A percentile compares a stretch with the other conserved stretches of the same genome.
These are phyloP conservation scores for Euclidia mi DNA, from an alignment of 2,888 invertebrate species.

Conservation along the genomic window DNA sequence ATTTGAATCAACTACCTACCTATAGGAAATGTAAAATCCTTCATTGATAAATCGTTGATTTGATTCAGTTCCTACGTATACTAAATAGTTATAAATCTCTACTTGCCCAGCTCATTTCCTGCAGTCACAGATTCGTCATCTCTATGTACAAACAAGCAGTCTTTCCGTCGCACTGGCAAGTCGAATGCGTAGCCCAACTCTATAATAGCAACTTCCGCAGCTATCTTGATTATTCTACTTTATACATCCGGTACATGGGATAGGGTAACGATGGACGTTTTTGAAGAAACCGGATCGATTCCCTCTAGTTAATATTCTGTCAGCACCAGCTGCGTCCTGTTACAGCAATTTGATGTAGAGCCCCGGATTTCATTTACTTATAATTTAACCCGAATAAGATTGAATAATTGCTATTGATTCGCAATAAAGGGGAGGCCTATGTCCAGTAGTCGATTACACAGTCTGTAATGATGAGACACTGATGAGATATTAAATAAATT, in stretches of 20 bases:
- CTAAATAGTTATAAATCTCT: slow-evolving; percentile 24
- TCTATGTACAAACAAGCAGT: slow-evolving; percentile 19
- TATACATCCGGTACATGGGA: slow-evolving; percentile 43
- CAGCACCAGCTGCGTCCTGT: slow-evolving; percentile 42
- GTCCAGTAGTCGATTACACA: no score
- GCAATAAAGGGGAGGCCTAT: no score
- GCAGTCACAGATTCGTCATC: slow-evolving; percentile 12
- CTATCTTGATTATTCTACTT: slow-evolving; percentile 36
- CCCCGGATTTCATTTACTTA: no score
- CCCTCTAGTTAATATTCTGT: slow-evolving; percentile 64
- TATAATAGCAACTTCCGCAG: slow-evolving; percentile 31
- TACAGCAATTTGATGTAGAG: neutral
- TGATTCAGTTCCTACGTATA: slow-evolving; percentile 16
- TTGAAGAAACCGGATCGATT: slow-evolving; percentile 60
- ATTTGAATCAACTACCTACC: no score
- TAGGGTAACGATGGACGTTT: slow-evolving; percentile 31
- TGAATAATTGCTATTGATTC: no score
- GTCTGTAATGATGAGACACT: no score
- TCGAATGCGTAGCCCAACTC: slow-evolving; percentile 32
- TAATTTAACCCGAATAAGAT: no score
- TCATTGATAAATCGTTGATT: no score
- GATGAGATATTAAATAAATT: no score
- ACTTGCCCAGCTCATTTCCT: slow-evolving; percentile 17
- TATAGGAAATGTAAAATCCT: no score
- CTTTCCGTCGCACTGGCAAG: slow-evolving; percentile 33